phyloP scores from a whole-genome alignment of 2,888 invertebrate genomes.

The Dimorphilus gyrociliatus region DNA sequence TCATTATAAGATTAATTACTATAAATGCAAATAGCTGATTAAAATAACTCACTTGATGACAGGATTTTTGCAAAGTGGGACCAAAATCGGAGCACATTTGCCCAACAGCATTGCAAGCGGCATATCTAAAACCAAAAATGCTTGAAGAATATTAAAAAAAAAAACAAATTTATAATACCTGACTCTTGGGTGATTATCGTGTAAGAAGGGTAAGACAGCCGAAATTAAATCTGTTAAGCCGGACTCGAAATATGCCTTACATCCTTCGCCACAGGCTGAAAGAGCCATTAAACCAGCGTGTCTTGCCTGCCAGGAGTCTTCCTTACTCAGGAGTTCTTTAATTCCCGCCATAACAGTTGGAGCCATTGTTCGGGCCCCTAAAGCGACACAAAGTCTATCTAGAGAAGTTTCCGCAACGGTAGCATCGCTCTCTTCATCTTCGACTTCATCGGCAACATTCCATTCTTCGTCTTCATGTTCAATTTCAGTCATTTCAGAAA shows the following conservation, averaged over 20 bases:
- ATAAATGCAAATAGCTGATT: neutral
- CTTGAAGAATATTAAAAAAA: constrained; percentile 39
- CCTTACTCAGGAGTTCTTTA: too few relatives aligned
- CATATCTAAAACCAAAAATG: constrained; percentile 84
- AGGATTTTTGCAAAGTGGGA: constrained; percentile 88
- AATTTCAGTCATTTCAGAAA: too few relatives aligned
- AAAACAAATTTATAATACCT: neutral
- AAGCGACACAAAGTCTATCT: constrained; percentile 88
- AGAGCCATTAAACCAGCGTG: constrained; percentile 97
- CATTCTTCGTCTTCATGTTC: constrained; percentile 40
- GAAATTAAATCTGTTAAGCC: constrained; percentile 82
- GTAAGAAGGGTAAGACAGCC: constrained; percentile 66
- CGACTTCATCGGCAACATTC: constrained; percentile 73
- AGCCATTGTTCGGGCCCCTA: constrained; percentile 80
- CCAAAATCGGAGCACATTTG: constrained; percentile 99
- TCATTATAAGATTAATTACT: neutral
- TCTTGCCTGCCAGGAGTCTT: constrained; percentile 43
- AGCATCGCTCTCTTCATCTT: constrained; percentile 82
- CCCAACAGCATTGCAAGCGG: constrained; percentile 94
- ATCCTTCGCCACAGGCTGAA: constrained; percentile 94
- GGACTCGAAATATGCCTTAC: constrained; percentile 91
- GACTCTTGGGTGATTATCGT: constrained; percentile 41
- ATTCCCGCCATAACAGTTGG: constrained; percentile 68
- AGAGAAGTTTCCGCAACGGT: constrained; percentile 89
- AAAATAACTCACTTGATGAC: constrained; percentile 59